Percentiles rank a stretch among this genome's conserved stretches.
Conservation (phyloP, 2,888 invertebrate genomes). For the Homarus gammarus region DNA sequence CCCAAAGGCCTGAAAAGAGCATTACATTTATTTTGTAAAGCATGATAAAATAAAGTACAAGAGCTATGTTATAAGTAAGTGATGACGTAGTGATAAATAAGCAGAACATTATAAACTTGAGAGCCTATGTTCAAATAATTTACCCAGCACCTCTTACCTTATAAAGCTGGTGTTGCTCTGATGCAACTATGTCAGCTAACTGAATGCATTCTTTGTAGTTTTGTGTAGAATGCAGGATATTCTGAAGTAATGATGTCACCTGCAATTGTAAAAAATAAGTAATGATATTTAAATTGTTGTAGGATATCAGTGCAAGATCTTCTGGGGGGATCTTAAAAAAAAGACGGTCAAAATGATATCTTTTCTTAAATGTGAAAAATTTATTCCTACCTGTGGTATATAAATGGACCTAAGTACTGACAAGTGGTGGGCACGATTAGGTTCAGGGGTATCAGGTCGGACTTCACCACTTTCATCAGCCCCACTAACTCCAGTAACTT, state of each 20-base stretch:
- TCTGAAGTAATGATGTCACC: conserved; percentile 87
- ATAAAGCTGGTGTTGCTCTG: conserved; percentile 89
- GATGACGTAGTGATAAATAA: no score
- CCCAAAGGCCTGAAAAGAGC: conserved; percentile 67
- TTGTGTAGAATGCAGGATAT: conserved; percentile 87
- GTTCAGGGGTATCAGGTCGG: conserved; percentile 79
- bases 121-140: not conserved
- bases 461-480: conserved; percentile 78
- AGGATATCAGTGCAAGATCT: no score
- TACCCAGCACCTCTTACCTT: conserved; percentile 79
- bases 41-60: not conserved
- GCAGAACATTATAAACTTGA: not conserved
- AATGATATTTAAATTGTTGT: not conserved
- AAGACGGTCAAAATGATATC: no score
- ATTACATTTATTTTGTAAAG: not conserved
- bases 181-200: conserved; percentile 88
- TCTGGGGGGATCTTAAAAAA: no score
- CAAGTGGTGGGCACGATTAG: conserved; percentile 84
- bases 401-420: conserved; percentile 88
- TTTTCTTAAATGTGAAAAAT: no score
- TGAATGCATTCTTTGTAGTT: conserved; percentile 89
- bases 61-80: not conserved
- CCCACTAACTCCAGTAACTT: conserved; percentile 79
- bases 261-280: conserved; percentile 54
- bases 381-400: conserved; percentile 85